Conservation (phyloP, 2,888 invertebrate species). For the Physocephala rufipes region DNA sequence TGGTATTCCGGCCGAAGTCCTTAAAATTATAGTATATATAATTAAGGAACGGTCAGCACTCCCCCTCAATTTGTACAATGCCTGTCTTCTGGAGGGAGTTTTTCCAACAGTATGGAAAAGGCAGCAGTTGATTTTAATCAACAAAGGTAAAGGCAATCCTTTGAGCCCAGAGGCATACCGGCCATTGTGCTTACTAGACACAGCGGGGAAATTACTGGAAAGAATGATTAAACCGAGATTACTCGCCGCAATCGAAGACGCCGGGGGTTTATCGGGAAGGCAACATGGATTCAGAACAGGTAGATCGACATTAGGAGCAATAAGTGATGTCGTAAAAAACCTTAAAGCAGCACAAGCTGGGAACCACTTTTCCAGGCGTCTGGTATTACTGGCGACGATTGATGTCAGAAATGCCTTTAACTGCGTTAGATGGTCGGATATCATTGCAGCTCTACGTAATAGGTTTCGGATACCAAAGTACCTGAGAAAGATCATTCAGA, state of each 20-base stretch:
- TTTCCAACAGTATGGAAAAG: constrained; percentile 26
- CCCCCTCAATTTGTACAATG: no score
- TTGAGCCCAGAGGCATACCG: constrained; percentile 30
- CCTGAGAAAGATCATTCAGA: no score
- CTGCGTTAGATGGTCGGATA: background rate
- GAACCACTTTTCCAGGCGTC: background rate
- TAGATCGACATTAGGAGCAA: constrained; percentile 30
- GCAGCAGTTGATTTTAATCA: constrained; percentile 30
- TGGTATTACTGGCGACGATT: background rate
- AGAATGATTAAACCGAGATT: no score
- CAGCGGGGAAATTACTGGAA: no score
- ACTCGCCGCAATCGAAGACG: constrained; percentile 10
- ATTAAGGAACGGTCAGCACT: background rate
- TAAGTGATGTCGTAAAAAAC: constrained; percentile 8
- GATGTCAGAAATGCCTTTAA: constrained; percentile 1
- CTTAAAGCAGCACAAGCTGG: background rate
- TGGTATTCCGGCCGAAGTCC: no score
- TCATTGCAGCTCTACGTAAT: background rate
- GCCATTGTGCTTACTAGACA: constrained; percentile 24
- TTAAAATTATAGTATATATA: no score
- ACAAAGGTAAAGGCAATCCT: constrained; percentile 31
- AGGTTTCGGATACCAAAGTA: no score
- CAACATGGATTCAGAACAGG: constrained; percentile 29
- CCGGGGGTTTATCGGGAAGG: constrained; percentile 17
- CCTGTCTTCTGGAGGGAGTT: constrained; percentile 21